Evolutionary conservation across 2,113 vertebrate species (phyloP).

Genomic region (Conger conger): DNA sequence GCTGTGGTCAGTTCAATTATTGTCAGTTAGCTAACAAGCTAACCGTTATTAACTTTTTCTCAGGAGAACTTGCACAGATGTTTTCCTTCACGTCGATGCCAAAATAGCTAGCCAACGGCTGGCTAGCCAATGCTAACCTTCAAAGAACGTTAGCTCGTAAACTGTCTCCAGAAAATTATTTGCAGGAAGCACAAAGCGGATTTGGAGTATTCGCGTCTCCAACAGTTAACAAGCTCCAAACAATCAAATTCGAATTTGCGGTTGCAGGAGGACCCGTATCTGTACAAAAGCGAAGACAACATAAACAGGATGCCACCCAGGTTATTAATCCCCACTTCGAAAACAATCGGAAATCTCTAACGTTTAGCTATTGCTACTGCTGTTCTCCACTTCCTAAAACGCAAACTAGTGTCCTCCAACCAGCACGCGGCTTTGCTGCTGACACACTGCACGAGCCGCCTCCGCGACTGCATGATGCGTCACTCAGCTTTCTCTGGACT

Average conservation of each 20-base stretch:
- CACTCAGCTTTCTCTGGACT: no score
- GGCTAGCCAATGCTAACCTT: background rate
- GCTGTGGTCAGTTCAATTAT: background rate
- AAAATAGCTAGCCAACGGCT: background rate
- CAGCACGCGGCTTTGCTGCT: background rate
- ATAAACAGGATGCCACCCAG: background rate
- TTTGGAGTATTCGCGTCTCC: background rate
- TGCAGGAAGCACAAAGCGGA: background rate
- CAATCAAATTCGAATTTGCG: background rate
- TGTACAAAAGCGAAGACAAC: background rate
- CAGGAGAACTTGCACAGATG: background rate
- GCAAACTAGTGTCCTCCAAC: background rate
- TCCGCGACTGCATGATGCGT: no score
- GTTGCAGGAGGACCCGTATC: background rate
- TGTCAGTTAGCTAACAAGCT: background rate
- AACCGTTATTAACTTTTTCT: background rate
- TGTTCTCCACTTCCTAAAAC: background rate
- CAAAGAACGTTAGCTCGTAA: background rate
- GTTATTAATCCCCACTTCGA: background rate
- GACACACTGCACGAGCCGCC: background rate
- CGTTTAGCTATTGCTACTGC: background rate
- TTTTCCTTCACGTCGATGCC: background rate
- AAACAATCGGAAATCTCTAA: background rate
- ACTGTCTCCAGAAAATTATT: background rate
- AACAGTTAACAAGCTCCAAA: background rate